Evolutionary conservation across 2,113 vertebrate species (phyloP).

Genomic region (Baryphthengus martii): DNA sequence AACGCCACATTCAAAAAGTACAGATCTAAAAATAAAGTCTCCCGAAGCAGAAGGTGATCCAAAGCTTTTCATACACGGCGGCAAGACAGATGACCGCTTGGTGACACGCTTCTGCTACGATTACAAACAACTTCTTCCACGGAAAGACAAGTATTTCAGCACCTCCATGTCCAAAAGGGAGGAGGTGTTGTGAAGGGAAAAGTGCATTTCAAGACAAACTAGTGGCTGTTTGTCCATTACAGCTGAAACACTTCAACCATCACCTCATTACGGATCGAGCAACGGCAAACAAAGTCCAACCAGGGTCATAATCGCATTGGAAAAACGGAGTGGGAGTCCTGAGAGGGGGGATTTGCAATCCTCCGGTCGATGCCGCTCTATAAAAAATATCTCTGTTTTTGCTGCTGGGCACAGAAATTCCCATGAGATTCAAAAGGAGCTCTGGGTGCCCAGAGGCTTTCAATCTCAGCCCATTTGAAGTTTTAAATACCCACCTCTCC

Average conservation of each 20-base stretch:
- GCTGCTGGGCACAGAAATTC: not conserved
- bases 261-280: not conserved
- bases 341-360: not conserved
- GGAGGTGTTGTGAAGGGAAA: not conserved
- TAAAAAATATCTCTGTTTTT: not conserved
- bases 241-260: not conserved
- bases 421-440: not conserved
- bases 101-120: not conserved
- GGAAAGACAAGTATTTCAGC: not conserved
- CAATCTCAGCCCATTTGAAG: not conserved
- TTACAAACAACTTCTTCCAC: not conserved
- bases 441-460: not conserved
- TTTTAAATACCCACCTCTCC: not conserved
- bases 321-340: not conserved
- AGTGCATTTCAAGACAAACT: not conserved
- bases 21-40: slow-evolving; percentile 60
- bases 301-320: not conserved
- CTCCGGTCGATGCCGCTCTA: not conserved
- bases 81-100: not conserved
- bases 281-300: not conserved
- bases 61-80: not conserved
- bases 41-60: not conserved
- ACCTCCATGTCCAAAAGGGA: not conserved
- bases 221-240: not conserved
- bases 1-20: slow-evolving; percentile 37